Evolutionary conservation across 1,140 invertebrate species (phyloP).

Genomic region (Sminthurinus signatus): DNA sequence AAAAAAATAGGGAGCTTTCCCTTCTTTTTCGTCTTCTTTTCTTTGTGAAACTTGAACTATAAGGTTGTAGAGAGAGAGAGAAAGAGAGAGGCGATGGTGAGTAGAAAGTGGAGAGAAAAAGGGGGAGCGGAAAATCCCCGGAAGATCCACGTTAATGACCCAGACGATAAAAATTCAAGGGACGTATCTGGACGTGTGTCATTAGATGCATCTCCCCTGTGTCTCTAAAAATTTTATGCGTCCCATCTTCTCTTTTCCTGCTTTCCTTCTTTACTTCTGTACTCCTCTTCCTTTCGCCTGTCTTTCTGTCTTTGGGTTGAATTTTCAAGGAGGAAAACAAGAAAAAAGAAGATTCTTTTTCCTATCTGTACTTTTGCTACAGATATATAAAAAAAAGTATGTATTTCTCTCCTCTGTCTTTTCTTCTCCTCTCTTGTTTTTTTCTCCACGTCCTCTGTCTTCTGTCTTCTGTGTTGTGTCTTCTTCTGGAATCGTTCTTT

Average conservation of each 20-base stretch:
- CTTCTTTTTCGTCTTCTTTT: not conserved
- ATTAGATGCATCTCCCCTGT: conserved; percentile 25
- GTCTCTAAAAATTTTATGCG: conserved; percentile 27
- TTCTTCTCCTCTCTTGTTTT: too few species aligned
- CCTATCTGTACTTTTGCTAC: too few species aligned
- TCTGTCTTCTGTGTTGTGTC: too few species aligned
- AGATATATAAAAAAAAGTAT: too few species aligned
- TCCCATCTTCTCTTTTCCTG: not conserved
- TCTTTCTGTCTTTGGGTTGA: too few species aligned
- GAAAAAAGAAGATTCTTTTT: too few species aligned
- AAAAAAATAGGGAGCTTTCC: conserved; percentile 6
- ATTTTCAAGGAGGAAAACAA: too few species aligned
- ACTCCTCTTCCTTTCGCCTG: not conserved
- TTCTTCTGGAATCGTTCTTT: too few species aligned
- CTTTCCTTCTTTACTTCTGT: not conserved
- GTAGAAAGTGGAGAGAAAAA: conserved; percentile 1
- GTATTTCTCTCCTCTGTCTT: too few species aligned
- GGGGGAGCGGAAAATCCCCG: conserved; percentile 20
- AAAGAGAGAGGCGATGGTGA: not conserved
- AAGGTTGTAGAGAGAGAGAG: not conserved
- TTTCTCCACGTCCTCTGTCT: too few species aligned
- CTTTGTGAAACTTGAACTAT: too few species aligned
- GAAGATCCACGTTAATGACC: conserved; percentile 29
- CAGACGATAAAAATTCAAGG: conserved; percentile 29
- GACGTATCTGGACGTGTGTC: conserved; percentile 25